Conservation (phyloP, 2,797 vertebrate species). For the Smutsia gigantea region DNA sequence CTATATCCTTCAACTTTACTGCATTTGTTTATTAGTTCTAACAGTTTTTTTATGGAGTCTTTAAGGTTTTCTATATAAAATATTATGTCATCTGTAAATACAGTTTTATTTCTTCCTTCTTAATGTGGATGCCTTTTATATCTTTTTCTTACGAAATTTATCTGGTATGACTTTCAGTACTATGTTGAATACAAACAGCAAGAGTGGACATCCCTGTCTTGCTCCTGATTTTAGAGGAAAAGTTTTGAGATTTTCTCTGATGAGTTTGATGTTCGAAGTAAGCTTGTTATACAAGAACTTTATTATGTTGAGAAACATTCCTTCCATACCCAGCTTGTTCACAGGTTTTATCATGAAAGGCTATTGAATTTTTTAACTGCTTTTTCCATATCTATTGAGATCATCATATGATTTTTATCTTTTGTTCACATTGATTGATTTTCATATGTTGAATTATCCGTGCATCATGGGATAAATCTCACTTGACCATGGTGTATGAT, state of each 20-base stretch:
- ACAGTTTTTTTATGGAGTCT: not conserved
- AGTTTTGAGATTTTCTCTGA: not conserved
- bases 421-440: not conserved
- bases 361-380: not conserved
- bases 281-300: not conserved
- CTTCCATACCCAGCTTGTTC: not conserved
- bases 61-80: too few relatives aligned
- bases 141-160: not conserved
- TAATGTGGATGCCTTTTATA: not conserved
- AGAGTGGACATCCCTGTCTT: not conserved
- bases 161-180: not conserved
- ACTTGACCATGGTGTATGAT: not conserved
- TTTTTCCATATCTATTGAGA: not conserved
- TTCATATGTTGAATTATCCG: not conserved
- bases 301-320: not conserved
- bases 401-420: not conserved
- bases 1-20: not conserved
- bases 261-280: not conserved
- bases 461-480: not conserved
- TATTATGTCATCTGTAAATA: not conserved
- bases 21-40: not conserved
- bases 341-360: not conserved
- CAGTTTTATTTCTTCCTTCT: not conserved
- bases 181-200: not conserved
- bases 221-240: not conserved